Conservation (phyloP, 2,797 vertebrate species). For the Chlorospingus semifuscus region DNA sequence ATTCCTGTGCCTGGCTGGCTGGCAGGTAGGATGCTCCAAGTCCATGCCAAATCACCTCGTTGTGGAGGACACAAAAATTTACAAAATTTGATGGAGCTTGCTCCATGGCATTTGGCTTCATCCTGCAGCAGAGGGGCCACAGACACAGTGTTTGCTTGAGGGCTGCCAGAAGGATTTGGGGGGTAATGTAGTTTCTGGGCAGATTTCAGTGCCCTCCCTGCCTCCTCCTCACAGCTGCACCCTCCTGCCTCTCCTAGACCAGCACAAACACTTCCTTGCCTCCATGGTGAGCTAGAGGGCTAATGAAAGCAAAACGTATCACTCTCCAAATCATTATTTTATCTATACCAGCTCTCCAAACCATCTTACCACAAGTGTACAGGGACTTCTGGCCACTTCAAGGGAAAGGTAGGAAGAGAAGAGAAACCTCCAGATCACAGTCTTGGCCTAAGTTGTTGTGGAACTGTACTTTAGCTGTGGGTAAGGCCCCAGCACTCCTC, state of each 20-base stretch:
- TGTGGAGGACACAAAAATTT: not conserved
- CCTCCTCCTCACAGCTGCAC: not conserved
- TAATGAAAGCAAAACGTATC: not conserved
- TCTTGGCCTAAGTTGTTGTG: not conserved
- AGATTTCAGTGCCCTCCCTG: not conserved
- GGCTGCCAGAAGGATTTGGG: not conserved
- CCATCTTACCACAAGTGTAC: not conserved
- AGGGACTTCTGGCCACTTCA: accelerated
- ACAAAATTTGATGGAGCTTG: not conserved
- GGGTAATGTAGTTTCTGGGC: not conserved
- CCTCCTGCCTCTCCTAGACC: not conserved
- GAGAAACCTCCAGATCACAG: not conserved
- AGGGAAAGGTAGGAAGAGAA: not conserved
- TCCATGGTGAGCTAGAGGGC: not conserved
- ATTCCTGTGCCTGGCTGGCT: not conserved
- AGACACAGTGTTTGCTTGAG: not conserved
- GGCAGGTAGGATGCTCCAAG: not conserved
- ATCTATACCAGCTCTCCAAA: not conserved
- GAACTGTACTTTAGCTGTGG: not conserved
- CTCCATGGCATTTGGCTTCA: not conserved
- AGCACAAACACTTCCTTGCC: not conserved
- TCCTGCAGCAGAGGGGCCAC: not conserved
- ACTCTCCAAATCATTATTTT: not conserved
- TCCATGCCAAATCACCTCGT: not conserved
- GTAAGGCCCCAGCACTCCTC: not conserved